phyloP scores from a whole-genome alignment of 2,113 vertebrate species.

The Agapornis roseicollis region DNA sequence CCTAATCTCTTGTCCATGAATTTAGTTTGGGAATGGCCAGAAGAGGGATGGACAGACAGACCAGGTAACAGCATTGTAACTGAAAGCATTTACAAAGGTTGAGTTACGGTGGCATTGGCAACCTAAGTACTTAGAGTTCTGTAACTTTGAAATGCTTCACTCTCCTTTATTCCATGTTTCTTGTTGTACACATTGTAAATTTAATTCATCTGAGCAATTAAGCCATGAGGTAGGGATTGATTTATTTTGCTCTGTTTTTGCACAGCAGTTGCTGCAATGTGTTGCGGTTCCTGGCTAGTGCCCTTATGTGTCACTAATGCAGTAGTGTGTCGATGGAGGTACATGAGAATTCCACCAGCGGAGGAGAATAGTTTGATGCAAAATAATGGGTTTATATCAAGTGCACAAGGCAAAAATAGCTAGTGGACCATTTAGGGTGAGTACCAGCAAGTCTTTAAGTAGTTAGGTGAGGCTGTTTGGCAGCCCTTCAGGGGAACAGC shows the following conservation, averaged over 20 bases:
- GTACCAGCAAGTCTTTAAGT: neutral
- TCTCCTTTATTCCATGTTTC: neutral
- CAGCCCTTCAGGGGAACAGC: neutral
- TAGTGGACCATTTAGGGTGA: neutral
- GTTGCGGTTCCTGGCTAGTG: neutral
- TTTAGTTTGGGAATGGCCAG: neutral
- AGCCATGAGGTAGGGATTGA: neutral
- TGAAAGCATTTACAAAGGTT: neutral
- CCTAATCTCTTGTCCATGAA: rapidly evolving
- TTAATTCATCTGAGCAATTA: neutral
- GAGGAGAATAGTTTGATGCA: neutral
- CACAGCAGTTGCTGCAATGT: neutral
- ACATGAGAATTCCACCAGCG: neutral
- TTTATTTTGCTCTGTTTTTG: neutral
- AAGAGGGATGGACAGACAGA: neutral
- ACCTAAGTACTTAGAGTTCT: neutral
- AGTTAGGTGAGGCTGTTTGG: neutral
- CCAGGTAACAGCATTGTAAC: neutral
- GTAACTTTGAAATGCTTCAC: neutral
- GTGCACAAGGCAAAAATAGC: neutral
- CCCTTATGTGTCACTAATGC: rapidly evolving
- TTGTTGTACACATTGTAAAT: neutral
- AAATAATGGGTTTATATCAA: neutral
- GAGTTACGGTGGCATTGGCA: rapidly evolving
- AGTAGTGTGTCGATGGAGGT: neutral